A percentile compares a stretch with the other conserved stretches of the same genome.
Evolutionary conservation across 2,888 invertebrate genomes (phyloP).

Genomic region (Unio pictorum): DNA sequence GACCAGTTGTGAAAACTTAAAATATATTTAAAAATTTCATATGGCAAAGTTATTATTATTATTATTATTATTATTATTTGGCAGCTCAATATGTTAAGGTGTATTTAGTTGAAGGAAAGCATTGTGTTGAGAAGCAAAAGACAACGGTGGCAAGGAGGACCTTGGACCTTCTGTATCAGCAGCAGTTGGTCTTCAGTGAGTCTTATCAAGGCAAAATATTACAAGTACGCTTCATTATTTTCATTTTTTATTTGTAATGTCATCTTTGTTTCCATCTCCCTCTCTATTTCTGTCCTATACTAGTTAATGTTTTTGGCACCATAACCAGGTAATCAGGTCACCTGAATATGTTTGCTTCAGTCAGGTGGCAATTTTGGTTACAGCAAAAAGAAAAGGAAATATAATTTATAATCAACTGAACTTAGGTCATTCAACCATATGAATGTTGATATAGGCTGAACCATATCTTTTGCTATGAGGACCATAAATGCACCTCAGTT

Average conservation of each 20-base stretch:
- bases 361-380: no score
- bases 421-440: no score
- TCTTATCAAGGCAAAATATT: slow-evolving; percentile 93
- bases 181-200: slow-evolving; percentile 94
- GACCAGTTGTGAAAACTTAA: no score
- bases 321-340: neutral
- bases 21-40: no score
- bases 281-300: neutral
- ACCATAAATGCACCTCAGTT: no score
- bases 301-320: neutral
- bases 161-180: slow-evolving; percentile 97
- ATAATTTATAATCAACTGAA: no score
- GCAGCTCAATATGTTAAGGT: slow-evolving; percentile 98
- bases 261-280: neutral
- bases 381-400: no score
- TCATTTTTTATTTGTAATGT: neutral
- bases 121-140: slow-evolving; percentile 98
- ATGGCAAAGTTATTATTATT: no score
- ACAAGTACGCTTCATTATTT: slow-evolving; percentile 79
- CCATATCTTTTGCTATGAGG: no score
- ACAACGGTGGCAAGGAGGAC: slow-evolving; percentile 94
- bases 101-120: slow-evolving; percentile 97
- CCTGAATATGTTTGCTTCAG: neutral
- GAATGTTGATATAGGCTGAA: no score
- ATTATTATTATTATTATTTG: slow-evolving; percentile 22